phyloP scores from a whole-genome alignment of 1,140 invertebrate species.

The Oedothorax gibbosus region DNA sequence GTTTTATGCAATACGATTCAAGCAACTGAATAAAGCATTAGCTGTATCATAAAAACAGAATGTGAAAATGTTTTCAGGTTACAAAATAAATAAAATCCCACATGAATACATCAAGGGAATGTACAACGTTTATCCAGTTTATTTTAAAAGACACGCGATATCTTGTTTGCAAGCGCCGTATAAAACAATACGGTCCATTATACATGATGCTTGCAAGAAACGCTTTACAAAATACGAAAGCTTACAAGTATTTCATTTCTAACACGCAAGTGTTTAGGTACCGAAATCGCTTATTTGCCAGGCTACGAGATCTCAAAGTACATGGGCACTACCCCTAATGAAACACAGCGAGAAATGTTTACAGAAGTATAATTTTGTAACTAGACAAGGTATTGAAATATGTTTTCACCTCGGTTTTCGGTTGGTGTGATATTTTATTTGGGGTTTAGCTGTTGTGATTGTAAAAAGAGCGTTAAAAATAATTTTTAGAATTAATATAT shows the following conservation, averaged over 20 bases:
- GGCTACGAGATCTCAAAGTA: slow-evolving; percentile 5
- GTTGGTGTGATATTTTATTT: slow-evolving; percentile 27
- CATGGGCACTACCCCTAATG: neutral
- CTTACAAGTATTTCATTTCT: slow-evolving; percentile 20
- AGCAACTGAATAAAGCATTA: slow-evolving; percentile 6
- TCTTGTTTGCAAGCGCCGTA: slow-evolving; percentile 25
- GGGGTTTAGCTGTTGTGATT: neutral
- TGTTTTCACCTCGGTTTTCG: slow-evolving; percentile 27
- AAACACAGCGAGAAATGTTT: slow-evolving; percentile 35
- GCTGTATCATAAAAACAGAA: neutral
- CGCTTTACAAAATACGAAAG: slow-evolving; percentile 39
- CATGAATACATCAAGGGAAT: neutral
- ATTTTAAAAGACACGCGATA: slow-evolving; percentile 23
- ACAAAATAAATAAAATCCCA: neutral
- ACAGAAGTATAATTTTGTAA: slow-evolving; percentile 50
- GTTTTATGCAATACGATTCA: too few species aligned
- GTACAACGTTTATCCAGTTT: slow-evolving; percentile 6
- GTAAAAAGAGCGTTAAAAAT: slow-evolving; percentile 17
- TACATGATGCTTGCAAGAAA: neutral
- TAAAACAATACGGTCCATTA: slow-evolving; percentile 3
- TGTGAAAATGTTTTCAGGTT: too few species aligned
- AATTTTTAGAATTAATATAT: slow-evolving; percentile 44
- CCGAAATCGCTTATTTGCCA: slow-evolving; percentile 32
- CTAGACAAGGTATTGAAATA: neutral
- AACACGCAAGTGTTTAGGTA: slow-evolving; percentile 36